phyloP scores from a whole-genome alignment of 2,797 vertebrate genomes.

The Pseudochirops cupreus region DNA sequence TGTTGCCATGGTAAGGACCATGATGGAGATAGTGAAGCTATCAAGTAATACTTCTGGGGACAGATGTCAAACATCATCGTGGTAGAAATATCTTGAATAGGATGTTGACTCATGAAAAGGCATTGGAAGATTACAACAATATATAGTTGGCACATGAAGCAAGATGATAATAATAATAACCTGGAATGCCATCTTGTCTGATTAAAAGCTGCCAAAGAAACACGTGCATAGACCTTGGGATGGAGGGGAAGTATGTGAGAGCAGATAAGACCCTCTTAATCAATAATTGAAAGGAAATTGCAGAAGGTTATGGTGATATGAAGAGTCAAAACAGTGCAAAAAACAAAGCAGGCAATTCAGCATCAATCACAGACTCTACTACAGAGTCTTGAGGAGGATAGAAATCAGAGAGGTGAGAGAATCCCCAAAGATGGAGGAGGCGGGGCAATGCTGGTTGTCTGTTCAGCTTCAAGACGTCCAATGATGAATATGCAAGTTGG shows the following conservation, averaged over 20 bases:
- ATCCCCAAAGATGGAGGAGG: background rate
- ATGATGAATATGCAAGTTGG: background rate
- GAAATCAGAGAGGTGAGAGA: background rate
- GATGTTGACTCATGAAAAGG: background rate
- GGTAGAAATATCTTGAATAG: background rate
- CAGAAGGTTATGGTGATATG: background rate
- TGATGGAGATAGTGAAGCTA: background rate
- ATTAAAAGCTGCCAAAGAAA: background rate
- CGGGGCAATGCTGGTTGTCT: background rate
- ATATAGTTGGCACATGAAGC: background rate
- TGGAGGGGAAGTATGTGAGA: background rate
- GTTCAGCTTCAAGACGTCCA: background rate
- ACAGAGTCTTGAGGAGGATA: background rate
- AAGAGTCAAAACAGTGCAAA: background rate
- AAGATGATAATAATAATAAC: background rate
- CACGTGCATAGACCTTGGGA: background rate
- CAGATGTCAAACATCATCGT: background rate
- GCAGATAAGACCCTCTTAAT: background rate
- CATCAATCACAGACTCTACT: background rate
- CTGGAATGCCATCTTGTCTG: background rate
- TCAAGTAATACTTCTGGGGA: background rate
- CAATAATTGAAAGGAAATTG: background rate
- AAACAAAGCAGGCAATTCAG: background rate
- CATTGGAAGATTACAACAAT: background rate
- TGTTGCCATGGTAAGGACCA: background rate